Evolutionary conservation across 2,888 invertebrate genomes (phyloP), one percentile per base, ranked within the genome.

Genomic region (Vannuccia rotundouncinata): DNA sequence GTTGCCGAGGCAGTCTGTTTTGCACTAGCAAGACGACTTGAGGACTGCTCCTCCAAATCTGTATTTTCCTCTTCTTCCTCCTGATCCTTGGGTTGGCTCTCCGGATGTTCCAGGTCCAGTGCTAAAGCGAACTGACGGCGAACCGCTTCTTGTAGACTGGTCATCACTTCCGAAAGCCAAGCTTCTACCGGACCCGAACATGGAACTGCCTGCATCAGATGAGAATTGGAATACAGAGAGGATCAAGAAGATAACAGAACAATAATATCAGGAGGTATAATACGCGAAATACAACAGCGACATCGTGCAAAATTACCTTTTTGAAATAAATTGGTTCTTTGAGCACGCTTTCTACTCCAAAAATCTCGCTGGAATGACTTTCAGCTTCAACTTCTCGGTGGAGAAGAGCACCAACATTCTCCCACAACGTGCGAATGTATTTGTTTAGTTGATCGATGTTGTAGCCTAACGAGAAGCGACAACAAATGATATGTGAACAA

Each of bases 371-470:
- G 73, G 84, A 85, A 30, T 86, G 86, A 29, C 81, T 83, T 31
- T 85, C 85, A 10, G 85, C 84, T 27, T 76, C 76, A 0, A 83
- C 82, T 79, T 85, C 85, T 60, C 86, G 85, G 83, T 83, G 85
- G 31, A 85, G 82, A 30, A 87, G 83, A 73, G 84, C 83, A 1
- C 86, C 86, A 45, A 87, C 84, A 82, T 87, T 86, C 82, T 86
- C 86, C 83, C 87, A 85, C 83, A 87, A 82, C 79, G 87, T 87
- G 83, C 83, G 85, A 82, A 87, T 86, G 82, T 86, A 86, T 80
- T 84, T 79, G 82, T 86, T 87, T 79, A 87, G 84, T 81, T 85
- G 85, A 75, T 83, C 83, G 76, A 87, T 81, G 82, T 86, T 86
- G 82, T 87, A 86, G 29, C 86, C 87, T 87, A 82, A 22, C 2